Evolutionary conservation across 1,140 invertebrate species (phyloP).

Genomic region (Luehdorfia chinensis): DNA sequence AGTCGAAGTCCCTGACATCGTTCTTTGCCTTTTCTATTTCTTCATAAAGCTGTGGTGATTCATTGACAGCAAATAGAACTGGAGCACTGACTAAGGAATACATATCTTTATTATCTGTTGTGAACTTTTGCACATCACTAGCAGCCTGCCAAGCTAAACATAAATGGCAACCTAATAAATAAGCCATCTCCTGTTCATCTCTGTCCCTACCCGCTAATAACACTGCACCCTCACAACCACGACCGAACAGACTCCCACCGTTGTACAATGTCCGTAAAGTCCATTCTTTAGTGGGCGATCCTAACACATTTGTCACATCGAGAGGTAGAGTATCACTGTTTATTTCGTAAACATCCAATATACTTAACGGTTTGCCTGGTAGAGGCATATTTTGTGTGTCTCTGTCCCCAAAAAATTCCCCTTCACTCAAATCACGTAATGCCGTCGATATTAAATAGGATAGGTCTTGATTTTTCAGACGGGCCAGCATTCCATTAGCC

Average conservation of each 20-base stretch:
- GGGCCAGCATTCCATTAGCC: conserved; percentile 88
- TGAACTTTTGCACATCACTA: conserved; percentile 76
- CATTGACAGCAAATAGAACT: conserved; percentile 86
- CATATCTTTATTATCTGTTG: conserved; percentile 74
- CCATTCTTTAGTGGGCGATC: conserved; percentile 87
- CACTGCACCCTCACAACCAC: conserved; percentile 89
- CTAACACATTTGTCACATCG: conserved; percentile 75
- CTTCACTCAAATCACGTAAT: conserved; percentile 88
- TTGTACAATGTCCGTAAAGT: conserved; percentile 86
- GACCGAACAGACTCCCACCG: conserved; percentile 87
- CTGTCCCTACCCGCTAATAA: conserved; percentile 83
- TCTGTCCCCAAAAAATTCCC: conserved; percentile 88
- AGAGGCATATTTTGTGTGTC: conserved; percentile 87
- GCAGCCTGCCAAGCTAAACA: conserved; percentile 89
- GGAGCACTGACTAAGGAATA: conserved; percentile 84
- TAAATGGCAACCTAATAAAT: conserved; percentile 90
- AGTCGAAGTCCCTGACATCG: conserved; percentile 81
- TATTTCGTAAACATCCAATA: conserved; percentile 46
- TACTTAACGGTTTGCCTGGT: conserved; percentile 77
- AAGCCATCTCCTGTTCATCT: conserved; percentile 82
- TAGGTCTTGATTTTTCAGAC: conserved; percentile 83
- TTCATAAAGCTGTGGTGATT: conserved; percentile 80
- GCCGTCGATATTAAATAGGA: conserved; percentile 91
- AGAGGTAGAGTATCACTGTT: conserved; percentile 53
- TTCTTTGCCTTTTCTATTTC: conserved; percentile 81